Evolutionary conservation across 2,113 vertebrate species (phyloP).

Genomic region (Reinhardtius hippoglossoides): DNA sequence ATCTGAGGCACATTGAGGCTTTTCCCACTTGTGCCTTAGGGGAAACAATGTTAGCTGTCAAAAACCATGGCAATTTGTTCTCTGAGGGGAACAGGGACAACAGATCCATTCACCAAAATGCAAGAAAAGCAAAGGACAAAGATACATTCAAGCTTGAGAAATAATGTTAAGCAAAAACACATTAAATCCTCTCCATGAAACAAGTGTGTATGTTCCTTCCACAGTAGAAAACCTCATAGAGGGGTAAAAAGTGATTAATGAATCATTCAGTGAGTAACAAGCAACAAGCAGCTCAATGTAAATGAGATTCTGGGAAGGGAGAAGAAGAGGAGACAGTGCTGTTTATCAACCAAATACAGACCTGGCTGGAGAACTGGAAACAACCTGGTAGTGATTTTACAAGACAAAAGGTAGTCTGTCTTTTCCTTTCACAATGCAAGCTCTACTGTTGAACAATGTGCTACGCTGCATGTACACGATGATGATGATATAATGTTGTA

Average conservation of each 20-base stretch:
- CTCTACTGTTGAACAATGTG: constrained; percentile 50
- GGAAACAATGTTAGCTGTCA: constrained; percentile 23
- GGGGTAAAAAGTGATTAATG: constrained; percentile 54
- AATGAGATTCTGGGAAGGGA: constrained; percentile 56
- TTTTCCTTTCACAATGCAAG: constrained; percentile 62
- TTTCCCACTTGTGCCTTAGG: constrained; percentile 30
- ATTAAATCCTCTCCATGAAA: constrained; percentile 27
- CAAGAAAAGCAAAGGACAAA: constrained; percentile 12
- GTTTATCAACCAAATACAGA: constrained; percentile 71
- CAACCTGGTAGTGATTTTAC: constrained; percentile 77
- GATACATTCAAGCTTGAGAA: neutral
- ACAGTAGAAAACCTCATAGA: constrained; percentile 34
- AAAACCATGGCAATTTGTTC: constrained; percentile 10
- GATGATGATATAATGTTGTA: constrained; percentile 63
- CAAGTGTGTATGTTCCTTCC: constrained; percentile 31
- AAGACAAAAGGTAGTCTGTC: constrained; percentile 81
- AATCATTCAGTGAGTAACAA: constrained; percentile 34
- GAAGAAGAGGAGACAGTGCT: constrained; percentile 42
- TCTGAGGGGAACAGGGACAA: constrained; percentile 14
- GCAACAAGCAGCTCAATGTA: constrained; percentile 34
- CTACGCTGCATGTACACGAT: constrained; percentile 47
- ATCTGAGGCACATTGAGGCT: constrained; percentile 39
- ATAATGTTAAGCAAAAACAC: constrained; percentile 24
- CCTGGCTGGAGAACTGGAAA: constrained; percentile 57
- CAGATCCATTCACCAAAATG: constrained; percentile 21